Percentiles rank a stretch among this genome's conserved stretches.
Conservation (phyloP, 2,888 invertebrate genomes). For the Diarsia mendica region DNA sequence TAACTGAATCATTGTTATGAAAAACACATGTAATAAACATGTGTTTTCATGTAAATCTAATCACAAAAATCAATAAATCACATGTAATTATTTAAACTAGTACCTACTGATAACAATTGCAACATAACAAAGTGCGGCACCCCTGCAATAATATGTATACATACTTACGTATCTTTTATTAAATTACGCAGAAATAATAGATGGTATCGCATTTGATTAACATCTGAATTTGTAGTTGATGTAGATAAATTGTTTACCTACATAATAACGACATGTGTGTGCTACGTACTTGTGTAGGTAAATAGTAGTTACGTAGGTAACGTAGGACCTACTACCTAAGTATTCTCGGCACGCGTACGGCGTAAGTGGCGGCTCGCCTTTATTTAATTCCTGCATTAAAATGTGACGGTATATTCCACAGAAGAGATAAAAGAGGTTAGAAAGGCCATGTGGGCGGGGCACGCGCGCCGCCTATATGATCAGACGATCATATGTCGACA, state of each 20-base stretch:
- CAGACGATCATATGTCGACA: too few relatives aligned
- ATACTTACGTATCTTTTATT: neutral
- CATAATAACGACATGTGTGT: neutral
- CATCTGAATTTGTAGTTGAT: slow-evolving; percentile 10
- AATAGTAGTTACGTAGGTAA: neutral
- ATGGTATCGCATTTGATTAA: neutral
- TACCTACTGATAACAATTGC: neutral
- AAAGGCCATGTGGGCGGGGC: too few relatives aligned
- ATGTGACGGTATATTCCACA: neutral
- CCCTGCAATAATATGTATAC: neutral
- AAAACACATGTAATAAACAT: neutral
- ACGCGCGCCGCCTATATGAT: too few relatives aligned
- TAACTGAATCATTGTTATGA: neutral
- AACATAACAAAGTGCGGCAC: neutral
- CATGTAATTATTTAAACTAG: too few relatives aligned
- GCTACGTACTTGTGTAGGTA: slow-evolving; percentile 8
- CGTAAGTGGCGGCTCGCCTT: slow-evolving; percentile 1
- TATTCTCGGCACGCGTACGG: slow-evolving; percentile 1
- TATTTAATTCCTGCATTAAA: neutral
- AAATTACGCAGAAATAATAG: neutral
- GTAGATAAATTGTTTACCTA: slow-evolving; percentile 6
- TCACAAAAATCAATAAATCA: too few relatives aligned
- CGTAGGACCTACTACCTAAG: neutral
- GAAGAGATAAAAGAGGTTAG: too few relatives aligned
- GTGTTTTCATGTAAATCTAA: too few relatives aligned